Evolutionary conservation across 2,113 vertebrate species (phyloP), one percentile per base, ranked within the genome.

Genomic region (Leptodactylus fuscus): DNA sequence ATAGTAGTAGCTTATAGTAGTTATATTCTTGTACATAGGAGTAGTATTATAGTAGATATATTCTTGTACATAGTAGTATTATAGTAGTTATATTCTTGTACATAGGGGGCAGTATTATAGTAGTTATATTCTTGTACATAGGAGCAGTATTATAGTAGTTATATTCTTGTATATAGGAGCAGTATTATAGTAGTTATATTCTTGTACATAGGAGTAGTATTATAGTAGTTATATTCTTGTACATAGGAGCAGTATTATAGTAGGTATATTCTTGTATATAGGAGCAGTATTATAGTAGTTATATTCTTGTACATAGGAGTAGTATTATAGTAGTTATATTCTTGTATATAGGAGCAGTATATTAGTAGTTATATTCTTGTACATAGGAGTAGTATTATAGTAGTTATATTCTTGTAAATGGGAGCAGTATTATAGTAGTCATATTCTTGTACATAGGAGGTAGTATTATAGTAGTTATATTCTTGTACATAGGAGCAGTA

Each of bases 261-360:
- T 60, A 60, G 60, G 13, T 65, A 65, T 65, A 32, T 29, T 65
- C 60, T 65, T 65, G 60, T 65, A 65, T 4, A 65, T 65, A 65
- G 60, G 60, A 32, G 60, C 24, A 65, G 24, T 65, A 65, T 65
- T 65, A 65, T 65, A 65, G 60, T 65, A 65, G 60, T 65, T 65
- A 65, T 65, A 65, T 65, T 32, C 60, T 65, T 65, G 60, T 65
- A 65, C 27, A 65, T 29, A 16, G 60, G 60, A 15, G 60, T 27
- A 32, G 60, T 65, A 65, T 65, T 65, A 65, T 65, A 65, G 60
- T 65, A 65, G 60, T 65, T 65, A 65, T 65, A 67, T 34, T 67
- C 62, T 34, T 34, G 29, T 69, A 69, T 1, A 36, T 36, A 18
- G 27, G 62, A 5, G 62, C 62, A 67, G 62, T 69, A 60, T 24